phyloP scores from a whole-genome alignment of 2,888 invertebrate genomes.

The Yponomeuta evonymella region DNA sequence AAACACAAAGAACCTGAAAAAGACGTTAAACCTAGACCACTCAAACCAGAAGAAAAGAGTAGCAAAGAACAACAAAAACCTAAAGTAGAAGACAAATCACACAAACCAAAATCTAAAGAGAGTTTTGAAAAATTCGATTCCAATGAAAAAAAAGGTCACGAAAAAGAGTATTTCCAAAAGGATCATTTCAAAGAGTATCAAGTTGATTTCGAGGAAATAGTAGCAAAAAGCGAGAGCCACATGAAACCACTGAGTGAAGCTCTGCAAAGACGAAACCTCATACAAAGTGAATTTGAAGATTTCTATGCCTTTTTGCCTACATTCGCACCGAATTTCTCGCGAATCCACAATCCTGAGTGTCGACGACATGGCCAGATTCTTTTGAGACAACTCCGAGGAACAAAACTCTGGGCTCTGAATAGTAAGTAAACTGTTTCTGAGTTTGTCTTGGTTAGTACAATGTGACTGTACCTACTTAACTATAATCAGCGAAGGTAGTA shows the following conservation, averaged over 20 bases:
- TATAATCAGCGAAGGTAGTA: too few species aligned
- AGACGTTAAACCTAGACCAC: constrained; percentile 25
- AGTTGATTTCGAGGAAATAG: constrained; percentile 27
- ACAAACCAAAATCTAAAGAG: constrained; percentile 22
- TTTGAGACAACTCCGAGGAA: constrained; percentile 79
- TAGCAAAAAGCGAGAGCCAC: constrained; percentile 38
- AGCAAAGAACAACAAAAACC: constrained; percentile 22
- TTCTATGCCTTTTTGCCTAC: constrained; percentile 80
- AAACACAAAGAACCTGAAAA: constrained; percentile 16
- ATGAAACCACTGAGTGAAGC: constrained; percentile 56
- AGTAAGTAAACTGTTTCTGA: constrained; percentile 69
- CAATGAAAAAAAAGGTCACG: constrained; percentile 15
- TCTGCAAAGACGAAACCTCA: constrained; percentile 57
- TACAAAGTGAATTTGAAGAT: constrained; percentile 76
- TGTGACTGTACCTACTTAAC: too few species aligned
- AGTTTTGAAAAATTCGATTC: constrained; percentile 12
- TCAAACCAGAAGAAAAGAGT: constrained; percentile 21
- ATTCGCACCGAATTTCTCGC: constrained; percentile 81
- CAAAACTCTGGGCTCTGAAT: constrained; percentile 83
- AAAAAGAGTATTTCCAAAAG: constrained; percentile 24
- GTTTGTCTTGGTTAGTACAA: background rate
- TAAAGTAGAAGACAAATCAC: constrained; percentile 22
- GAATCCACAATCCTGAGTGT: constrained; percentile 79
- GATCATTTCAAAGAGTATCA: constrained; percentile 33
- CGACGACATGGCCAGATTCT: constrained; percentile 82